phyloP scores from a whole-genome alignment of 1,140 invertebrate genomes.

The Drosophila micromelanica region DNA sequence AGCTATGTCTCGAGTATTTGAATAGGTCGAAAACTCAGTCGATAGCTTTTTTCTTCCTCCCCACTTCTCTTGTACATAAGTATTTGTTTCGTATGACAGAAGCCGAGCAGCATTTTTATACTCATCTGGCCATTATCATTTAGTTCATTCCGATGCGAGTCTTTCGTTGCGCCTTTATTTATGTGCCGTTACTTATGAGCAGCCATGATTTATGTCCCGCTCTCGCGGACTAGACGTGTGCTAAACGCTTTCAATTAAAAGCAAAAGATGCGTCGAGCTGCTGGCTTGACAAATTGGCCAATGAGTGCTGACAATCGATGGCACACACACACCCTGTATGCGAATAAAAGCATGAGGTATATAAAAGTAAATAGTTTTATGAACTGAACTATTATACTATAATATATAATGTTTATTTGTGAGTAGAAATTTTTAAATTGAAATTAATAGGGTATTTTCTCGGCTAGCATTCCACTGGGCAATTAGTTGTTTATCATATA shows the following conservation, averaged over 20 bases:
- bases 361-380: too few species aligned
- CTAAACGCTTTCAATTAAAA: conserved; percentile 78
- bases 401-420: too few species aligned
- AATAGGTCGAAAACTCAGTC: neutral
- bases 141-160: conserved; percentile 24
- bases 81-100: neutral
- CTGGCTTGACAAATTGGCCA: conserved; percentile 63
- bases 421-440: too few species aligned
- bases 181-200: conserved; percentile 81
- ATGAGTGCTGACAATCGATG: conserved; percentile 51
- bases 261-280: conserved; percentile 48
- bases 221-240: conserved; percentile 59
- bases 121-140: conserved; percentile 1
- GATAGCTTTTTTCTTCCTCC: too few species aligned
- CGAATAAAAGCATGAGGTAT: neutral
- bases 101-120: neutral
- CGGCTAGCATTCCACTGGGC: neutral
- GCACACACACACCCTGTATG: conserved; percentile 1
- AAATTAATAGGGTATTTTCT: neutral
- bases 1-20: neutral
- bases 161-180: conserved; percentile 71
- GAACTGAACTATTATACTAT: too few species aligned
- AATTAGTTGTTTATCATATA: neutral
- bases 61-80: neutral
- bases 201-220: conserved; percentile 69